Percentiles rank a stretch among this genome's conserved stretches.
These are phyloP conservation scores for Euwallacea fornicatus DNA, from an alignment of 1,140 invertebrate genomes.

Conservation along the genomic window DNA sequence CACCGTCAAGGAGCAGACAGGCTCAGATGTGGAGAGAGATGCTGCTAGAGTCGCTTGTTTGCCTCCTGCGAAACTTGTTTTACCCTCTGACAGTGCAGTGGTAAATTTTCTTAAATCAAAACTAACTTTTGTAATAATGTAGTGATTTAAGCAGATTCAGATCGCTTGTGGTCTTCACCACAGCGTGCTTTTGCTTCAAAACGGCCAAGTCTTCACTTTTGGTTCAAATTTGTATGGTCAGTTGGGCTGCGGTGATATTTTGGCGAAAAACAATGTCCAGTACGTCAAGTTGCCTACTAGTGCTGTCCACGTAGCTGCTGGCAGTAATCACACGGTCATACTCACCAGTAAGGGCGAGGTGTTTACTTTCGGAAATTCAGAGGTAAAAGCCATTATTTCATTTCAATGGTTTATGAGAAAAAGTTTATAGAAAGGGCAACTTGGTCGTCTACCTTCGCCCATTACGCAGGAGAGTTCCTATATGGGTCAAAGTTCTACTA, in stretches of 20 bases:
- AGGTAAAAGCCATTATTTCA: conserved; percentile 59
- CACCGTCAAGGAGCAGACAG: conserved; percentile 55
- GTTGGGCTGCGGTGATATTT: conserved; percentile 84
- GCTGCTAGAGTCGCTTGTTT: conserved; percentile 71
- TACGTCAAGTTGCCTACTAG: conserved; percentile 72
- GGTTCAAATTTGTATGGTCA: conserved; percentile 95
- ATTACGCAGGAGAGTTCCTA: conserved; percentile 54
- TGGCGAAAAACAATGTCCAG: conserved; percentile 72
- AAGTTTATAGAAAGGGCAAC: conserved; percentile 76
- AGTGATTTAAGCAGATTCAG: conserved; percentile 55
- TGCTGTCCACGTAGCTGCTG: conserved; percentile 81
- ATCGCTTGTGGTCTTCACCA: conserved; percentile 90
- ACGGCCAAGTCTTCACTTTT: conserved; percentile 79
- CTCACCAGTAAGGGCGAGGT: conserved; percentile 89
- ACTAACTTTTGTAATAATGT: neutral
- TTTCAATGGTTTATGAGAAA: conserved; percentile 66
- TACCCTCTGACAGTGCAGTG: conserved; percentile 71
- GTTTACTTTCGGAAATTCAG: conserved; percentile 90
- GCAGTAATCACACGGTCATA: conserved; percentile 92
- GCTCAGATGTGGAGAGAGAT: conserved; percentile 66
- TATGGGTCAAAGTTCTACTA: conserved; percentile 47
- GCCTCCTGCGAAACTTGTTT: conserved; percentile 73
- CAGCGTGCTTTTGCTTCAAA: conserved; percentile 64
- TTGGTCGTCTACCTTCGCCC: conserved; percentile 66
- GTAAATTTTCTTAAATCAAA: conserved; percentile 46